These are phyloP conservation scores for Piaya cayana DNA, from an alignment of 2,113 vertebrate genomes.

Conservation along the genomic window DNA sequence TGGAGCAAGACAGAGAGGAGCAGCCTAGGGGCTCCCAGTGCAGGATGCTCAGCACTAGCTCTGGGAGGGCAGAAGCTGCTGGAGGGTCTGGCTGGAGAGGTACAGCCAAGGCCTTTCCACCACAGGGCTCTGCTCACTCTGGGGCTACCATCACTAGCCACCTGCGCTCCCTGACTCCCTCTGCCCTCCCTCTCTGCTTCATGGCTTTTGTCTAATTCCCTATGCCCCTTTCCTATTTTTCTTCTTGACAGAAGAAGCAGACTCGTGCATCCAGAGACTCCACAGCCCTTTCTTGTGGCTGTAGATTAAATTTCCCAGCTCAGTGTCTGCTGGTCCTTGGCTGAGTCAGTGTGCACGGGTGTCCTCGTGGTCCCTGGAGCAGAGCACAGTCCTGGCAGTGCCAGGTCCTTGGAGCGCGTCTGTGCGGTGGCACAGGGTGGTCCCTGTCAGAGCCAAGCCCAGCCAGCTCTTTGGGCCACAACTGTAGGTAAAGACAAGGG, in stretches of 20 bases:
- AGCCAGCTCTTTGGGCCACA: not conserved
- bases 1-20: not conserved
- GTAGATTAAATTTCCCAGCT: constrained; percentile 41
- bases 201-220: constrained; percentile 39
- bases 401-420: not conserved
- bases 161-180: not conserved
- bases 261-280: constrained; percentile 21
- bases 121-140: accelerated
- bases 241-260: constrained; percentile 54
- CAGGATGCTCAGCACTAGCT: not conserved
- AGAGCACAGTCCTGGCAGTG: not conserved
- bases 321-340: not conserved
- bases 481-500: not conserved
- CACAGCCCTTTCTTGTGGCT: constrained; percentile 6
- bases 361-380: not conserved
- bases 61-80: not conserved
- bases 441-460: not conserved
- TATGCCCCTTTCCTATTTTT: constrained; percentile 44
- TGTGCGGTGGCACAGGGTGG: accelerated
- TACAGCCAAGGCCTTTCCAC: not conserved
- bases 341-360: not conserved
- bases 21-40: accelerated
- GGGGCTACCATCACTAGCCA: not conserved
- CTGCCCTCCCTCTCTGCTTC: not conserved
- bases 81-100: not conserved